These are phyloP conservation scores for Rostratula benghalensis DNA, from an alignment of 2,113 vertebrate species.

Conservation along the genomic window DNA sequence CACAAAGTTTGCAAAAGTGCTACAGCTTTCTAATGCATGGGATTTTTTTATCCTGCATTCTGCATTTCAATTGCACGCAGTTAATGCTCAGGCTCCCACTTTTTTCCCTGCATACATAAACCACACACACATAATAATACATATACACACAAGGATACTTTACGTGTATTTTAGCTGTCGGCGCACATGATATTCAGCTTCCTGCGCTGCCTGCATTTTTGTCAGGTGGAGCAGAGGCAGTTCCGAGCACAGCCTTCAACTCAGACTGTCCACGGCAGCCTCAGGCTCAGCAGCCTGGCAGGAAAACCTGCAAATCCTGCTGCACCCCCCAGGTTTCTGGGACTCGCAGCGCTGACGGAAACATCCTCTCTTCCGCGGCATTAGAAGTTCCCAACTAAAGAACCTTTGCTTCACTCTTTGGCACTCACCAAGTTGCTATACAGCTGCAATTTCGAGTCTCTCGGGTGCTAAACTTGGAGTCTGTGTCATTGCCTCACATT, in stretches of 20 bases:
- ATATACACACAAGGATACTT: background rate
- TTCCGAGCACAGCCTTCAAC: background rate
- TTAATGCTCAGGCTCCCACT: background rate
- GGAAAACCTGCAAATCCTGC: slow-evolving; percentile 53
- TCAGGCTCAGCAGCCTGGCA: slow-evolving; percentile 20
- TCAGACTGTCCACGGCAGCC: background rate
- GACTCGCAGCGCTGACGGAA: slow-evolving; percentile 6
- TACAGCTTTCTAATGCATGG: background rate
- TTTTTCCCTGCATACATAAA: background rate
- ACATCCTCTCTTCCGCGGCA: background rate
- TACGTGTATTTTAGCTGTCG: background rate
- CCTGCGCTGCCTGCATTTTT: background rate
- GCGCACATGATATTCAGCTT: background rate
- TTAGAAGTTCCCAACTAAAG: slow-evolving; percentile 20
- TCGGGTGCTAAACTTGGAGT: slow-evolving; percentile 2
- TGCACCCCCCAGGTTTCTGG: background rate
- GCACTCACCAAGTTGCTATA: background rate
- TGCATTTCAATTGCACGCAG: background rate
- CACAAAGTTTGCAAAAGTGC: background rate
- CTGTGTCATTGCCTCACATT: background rate
- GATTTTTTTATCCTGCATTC: background rate
- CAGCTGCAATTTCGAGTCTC: background rate
- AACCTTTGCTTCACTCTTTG: background rate
- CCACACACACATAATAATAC: background rate
- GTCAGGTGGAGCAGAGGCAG: background rate